These are phyloP conservation scores for Carlito syrichta DNA, from an alignment of 2,113 vertebrate species.

Conservation along the genomic window DNA sequence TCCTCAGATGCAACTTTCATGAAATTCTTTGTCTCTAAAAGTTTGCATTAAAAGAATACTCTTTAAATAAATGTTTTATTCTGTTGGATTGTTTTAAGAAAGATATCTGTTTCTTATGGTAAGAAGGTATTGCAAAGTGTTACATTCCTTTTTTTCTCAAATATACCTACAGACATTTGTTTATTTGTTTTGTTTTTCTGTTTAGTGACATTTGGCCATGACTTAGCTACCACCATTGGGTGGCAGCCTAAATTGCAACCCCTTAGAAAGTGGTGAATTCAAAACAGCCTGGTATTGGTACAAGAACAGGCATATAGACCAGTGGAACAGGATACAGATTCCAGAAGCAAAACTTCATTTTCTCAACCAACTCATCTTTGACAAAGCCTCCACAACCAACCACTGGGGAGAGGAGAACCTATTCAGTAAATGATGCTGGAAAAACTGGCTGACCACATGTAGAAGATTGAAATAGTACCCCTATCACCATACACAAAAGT, in stretches of 20 bases:
- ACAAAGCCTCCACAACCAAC: too few species aligned
- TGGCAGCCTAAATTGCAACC: slow-evolving; percentile 22
- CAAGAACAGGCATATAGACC: too few species aligned
- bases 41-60: background rate
- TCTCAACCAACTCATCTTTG: too few species aligned
- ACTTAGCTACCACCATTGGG: background rate
- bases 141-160: background rate
- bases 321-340: too few species aligned
- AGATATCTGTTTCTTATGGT: background rate
- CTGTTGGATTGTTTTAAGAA: background rate
- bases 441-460: too few species aligned
- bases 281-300: too few species aligned
- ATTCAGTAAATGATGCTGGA: too few species aligned
- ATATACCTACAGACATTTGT: background rate
- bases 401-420: too few species aligned
- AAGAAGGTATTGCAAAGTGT: background rate
- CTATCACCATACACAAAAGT: too few species aligned
- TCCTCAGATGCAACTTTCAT: background rate
- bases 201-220: background rate
- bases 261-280: background rate
- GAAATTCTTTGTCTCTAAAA: background rate
- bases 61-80: background rate
- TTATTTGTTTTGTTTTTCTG: background rate
- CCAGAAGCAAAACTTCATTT: too few species aligned
- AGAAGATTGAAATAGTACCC: too few species aligned